Evolutionary conservation across 2,888 invertebrate species (phyloP).

Genomic region (Rhamnusium bicolor): DNA sequence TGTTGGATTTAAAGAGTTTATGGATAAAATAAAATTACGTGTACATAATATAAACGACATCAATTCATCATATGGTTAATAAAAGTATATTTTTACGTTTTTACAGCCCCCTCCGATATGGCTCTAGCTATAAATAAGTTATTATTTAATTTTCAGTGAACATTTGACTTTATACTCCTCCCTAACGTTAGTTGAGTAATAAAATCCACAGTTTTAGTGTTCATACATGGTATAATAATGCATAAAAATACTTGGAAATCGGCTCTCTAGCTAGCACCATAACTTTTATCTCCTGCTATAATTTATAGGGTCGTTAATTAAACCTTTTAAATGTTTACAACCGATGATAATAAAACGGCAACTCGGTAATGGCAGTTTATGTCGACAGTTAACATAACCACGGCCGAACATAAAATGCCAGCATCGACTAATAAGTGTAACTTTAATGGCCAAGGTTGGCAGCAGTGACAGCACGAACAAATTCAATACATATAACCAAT

Average conservation of each 20-base stretch:
- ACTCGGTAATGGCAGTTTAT: slow-evolving; percentile 56
- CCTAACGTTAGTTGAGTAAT: slow-evolving; percentile 36
- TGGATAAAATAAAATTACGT: slow-evolving; percentile 23
- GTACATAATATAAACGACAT: slow-evolving; percentile 16
- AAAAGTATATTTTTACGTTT: slow-evolving; percentile 31
- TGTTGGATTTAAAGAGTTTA: slow-evolving; percentile 11
- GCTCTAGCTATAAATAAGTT: slow-evolving; percentile 32
- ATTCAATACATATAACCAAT: slow-evolving; percentile 42
- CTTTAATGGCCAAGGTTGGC: slow-evolving; percentile 48
- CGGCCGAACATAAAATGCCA: slow-evolving; percentile 52
- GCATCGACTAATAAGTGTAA: slow-evolving; percentile 54
- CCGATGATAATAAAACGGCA: slow-evolving; percentile 59
- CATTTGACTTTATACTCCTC: slow-evolving; percentile 44
- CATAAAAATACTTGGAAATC: slow-evolving; percentile 44
- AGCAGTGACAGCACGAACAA: slow-evolving; percentile 36
- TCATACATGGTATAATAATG: slow-evolving; percentile 36
- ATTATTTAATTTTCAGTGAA: slow-evolving; percentile 45
- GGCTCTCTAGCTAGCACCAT: slow-evolving; percentile 38
- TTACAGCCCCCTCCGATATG: slow-evolving; percentile 29
- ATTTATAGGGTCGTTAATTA: slow-evolving; percentile 60
- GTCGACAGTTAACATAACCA: slow-evolving; percentile 54
- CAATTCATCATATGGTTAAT: slow-evolving; percentile 27
- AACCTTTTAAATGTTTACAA: slow-evolving; percentile 61
- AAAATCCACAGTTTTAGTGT: slow-evolving; percentile 40
- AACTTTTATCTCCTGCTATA: slow-evolving; percentile 46